phyloP scores from a whole-genome alignment of 2,888 invertebrate genomes.

The Pogonocherus hispidulus region DNA sequence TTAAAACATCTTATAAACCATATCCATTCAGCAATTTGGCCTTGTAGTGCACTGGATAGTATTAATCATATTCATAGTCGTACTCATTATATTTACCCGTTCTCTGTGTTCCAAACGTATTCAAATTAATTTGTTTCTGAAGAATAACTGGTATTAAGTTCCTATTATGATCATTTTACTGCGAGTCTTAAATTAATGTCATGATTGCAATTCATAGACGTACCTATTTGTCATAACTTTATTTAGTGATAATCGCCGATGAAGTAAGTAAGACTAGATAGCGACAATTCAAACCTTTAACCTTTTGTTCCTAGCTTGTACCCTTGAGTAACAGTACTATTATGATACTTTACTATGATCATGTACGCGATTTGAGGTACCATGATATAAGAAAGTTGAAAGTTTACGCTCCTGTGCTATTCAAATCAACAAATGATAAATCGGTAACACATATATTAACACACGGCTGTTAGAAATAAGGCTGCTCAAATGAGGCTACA shows the following conservation, averaged over 20 bases:
- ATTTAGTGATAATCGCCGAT: background rate
- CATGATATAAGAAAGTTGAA: too few species aligned
- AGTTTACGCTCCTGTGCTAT: too few species aligned
- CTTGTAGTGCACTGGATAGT: too few species aligned
- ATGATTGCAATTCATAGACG: background rate
- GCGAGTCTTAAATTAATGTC: background rate
- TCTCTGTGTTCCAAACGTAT: background rate
- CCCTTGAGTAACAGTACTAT: background rate
- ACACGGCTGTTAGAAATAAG: too few species aligned
- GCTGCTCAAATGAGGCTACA: too few species aligned
- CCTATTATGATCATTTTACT: background rate
- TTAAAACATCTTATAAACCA: too few species aligned
- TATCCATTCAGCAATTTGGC: too few species aligned
- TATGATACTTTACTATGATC: too few species aligned
- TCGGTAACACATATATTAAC: too few species aligned
- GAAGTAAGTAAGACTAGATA: background rate
- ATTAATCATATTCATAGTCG: background rate
- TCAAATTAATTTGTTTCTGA: background rate
- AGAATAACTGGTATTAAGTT: background rate
- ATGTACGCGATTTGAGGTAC: too few species aligned
- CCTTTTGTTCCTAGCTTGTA: background rate
- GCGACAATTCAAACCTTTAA: background rate
- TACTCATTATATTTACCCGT: background rate
- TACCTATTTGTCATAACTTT: background rate
- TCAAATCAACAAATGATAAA: too few species aligned